Percentiles rank a stretch among this genome's conserved stretches.
phyloP scores from a whole-genome alignment of 2,888 invertebrate species.

The Eristalis intricaria region DNA sequence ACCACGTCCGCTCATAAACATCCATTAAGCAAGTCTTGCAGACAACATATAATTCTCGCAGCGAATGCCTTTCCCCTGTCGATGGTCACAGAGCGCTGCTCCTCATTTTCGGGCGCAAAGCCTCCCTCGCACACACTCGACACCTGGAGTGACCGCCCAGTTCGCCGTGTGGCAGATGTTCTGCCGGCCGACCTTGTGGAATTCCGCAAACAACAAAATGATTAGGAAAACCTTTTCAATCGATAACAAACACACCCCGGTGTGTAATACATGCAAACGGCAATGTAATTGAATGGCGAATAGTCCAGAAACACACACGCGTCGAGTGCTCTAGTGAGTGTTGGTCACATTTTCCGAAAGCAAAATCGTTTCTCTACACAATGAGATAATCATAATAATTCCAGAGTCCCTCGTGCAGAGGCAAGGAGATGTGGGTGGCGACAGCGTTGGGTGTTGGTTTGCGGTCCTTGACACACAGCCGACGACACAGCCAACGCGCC shows the following conservation, averaged over 20 bases:
- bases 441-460: slow-evolving; percentile 15
- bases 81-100: slow-evolving; percentile 3
- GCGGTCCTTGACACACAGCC: slow-evolving; percentile 52
- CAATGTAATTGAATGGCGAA: slow-evolving; percentile 36
- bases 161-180: slow-evolving; percentile 11
- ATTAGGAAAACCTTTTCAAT: slow-evolving; percentile 39
- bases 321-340: neutral
- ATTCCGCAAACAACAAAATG: slow-evolving; percentile 24
- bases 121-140: neutral
- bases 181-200: slow-evolving; percentile 43
- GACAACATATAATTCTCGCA: slow-evolving; percentile 44
- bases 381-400: slow-evolving; percentile 28
- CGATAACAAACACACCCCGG: slow-evolving; percentile 19
- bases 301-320: slow-evolving; percentile 14
- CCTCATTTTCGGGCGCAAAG: slow-evolving; percentile 20
- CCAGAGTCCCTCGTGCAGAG: neutral
- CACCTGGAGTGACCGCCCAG: neutral
- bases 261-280: slow-evolving; percentile 19
- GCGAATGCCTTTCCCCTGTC: slow-evolving; percentile 12
- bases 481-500: slow-evolving; percentile 41
- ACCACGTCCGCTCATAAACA: slow-evolving; percentile 51
- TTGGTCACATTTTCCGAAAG: slow-evolving; percentile 1
- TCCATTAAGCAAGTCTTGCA: slow-evolving; percentile 35
- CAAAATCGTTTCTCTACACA: slow-evolving; percentile 9
- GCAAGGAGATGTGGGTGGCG: slow-evolving; percentile 27